phyloP scores from a whole-genome alignment of 1,140 invertebrate genomes.

The Euwallacea similis region DNA sequence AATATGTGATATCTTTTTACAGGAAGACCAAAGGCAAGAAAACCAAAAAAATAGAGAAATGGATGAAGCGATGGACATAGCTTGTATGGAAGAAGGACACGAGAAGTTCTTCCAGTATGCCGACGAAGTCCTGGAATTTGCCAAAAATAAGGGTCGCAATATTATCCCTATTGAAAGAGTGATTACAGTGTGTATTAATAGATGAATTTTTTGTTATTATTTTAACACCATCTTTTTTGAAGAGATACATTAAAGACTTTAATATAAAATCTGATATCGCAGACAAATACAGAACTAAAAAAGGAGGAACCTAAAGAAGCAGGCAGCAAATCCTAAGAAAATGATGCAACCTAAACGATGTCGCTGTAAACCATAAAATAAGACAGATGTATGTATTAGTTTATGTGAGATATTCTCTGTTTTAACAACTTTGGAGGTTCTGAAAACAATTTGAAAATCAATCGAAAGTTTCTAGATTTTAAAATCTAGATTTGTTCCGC shows the following conservation, averaged over 20 bases:
- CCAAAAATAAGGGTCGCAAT: conserved; percentile 44
- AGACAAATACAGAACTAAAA: background rate
- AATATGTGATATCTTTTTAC: background rate
- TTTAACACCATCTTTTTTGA: background rate
- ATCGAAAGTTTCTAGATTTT: too few relatives aligned
- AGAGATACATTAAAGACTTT: conserved; percentile 26
- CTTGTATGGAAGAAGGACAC: conserved; percentile 40
- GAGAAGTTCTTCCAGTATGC: conserved; percentile 51
- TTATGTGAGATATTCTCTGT: too few relatives aligned
- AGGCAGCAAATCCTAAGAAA: background rate
- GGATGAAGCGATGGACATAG: conserved; percentile 14
- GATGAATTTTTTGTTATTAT: background rate
- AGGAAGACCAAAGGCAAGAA: conserved; percentile 52
- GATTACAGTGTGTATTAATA: conserved; percentile 19
- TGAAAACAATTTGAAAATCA: too few relatives aligned
- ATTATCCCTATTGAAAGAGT: conserved; percentile 48
- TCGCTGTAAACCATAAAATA: background rate
- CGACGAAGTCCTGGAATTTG: conserved; percentile 46
- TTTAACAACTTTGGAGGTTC: too few relatives aligned
- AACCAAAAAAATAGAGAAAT: conserved; percentile 49
- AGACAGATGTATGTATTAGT: background rate
- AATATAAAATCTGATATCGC: background rate
- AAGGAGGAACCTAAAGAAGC: background rate
- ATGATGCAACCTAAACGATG: background rate
- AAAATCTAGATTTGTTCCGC: too few relatives aligned